Evolutionary conservation across 2,113 vertebrate genomes (phyloP).

Genomic region (Xenus cinereus): DNA sequence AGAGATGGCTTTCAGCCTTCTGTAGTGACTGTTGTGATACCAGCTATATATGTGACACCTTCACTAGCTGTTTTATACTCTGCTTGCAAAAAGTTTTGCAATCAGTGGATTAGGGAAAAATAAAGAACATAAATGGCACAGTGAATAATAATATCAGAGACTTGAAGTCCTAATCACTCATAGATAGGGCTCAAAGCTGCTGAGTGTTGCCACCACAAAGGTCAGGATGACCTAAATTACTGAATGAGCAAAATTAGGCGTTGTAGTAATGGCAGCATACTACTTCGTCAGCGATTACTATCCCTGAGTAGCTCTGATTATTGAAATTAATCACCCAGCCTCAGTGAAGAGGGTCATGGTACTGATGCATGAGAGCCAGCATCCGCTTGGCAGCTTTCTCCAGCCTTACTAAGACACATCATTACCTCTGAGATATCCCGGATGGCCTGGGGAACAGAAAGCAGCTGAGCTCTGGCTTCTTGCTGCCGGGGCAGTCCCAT

Average conservation of each 20-base stretch:
- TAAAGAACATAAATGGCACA: neutral
- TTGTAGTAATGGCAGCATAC: neutral
- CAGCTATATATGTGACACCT: neutral
- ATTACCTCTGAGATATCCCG: neutral
- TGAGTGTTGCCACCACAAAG: neutral
- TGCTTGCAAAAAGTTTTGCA: neutral
- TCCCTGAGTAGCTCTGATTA: neutral
- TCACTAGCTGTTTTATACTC: neutral
- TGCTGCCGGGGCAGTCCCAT: neutral
- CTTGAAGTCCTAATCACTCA: neutral
- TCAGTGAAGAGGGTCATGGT: neutral
- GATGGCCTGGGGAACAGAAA: neutral
- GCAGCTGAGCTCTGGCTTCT: neutral
- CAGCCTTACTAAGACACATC: neutral
- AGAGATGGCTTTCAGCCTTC: neutral
- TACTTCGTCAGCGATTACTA: neutral
- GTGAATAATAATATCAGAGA: neutral
- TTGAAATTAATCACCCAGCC: neutral
- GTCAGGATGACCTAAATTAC: neutral
- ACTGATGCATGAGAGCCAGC: neutral
- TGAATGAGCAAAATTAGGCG: neutral
- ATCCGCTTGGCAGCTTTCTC: neutral
- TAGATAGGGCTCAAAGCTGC: neutral
- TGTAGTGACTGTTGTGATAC: neutral
- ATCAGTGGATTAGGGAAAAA: neutral